Evolutionary conservation across 2,797 vertebrate genomes (phyloP), one percentile per base, ranked within the genome.

Genomic region (Pagetopsis macropterus): DNA sequence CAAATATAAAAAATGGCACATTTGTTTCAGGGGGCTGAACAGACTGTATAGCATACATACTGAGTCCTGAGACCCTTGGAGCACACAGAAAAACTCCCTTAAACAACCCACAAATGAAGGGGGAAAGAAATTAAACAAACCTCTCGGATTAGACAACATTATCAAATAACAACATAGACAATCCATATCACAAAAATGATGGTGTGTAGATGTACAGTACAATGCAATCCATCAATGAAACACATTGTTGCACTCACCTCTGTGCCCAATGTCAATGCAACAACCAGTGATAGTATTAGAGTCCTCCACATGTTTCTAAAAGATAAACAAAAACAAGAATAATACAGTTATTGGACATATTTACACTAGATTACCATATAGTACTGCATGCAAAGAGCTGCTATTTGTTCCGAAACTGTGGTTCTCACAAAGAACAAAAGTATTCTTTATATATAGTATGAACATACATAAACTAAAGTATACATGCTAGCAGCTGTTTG

Each of bases 301-400:
- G 65, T 84, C 37, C 68, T 82, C 89, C 91, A 91, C 92, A 93
- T 93, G 67, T 81, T 84, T 87, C 89, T 92, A 19, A 57, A 68
- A 64, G 13, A 10, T 11, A 76, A 66, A 75, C 19, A 67, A 65
- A n/a, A 66, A 72, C n/a, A 66, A 37, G 3, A 12, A 59, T 13
- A 49, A 9, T 54, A 9, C 14, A 52, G 14, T 16, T 17, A 31
- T 65, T 52, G 54, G 21, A 56, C 19, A 16, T 43, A 23, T 65
- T 17, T 21, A 21, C 7, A 1, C 19, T 17, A 45, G 1, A 45
- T 44, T 0, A 51, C 13, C 44, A 65, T 44, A 3, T 70, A 6
- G 41, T 11, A 44, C 48, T 72, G 14, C n/a, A 52, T 1, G 3
- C 54, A 57, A 62, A 58, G 55, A 4, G 21, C 15, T 46, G 59